Evolutionary conservation across 2,888 invertebrate genomes (phyloP).

Genomic region (Selenia dentaria): DNA sequence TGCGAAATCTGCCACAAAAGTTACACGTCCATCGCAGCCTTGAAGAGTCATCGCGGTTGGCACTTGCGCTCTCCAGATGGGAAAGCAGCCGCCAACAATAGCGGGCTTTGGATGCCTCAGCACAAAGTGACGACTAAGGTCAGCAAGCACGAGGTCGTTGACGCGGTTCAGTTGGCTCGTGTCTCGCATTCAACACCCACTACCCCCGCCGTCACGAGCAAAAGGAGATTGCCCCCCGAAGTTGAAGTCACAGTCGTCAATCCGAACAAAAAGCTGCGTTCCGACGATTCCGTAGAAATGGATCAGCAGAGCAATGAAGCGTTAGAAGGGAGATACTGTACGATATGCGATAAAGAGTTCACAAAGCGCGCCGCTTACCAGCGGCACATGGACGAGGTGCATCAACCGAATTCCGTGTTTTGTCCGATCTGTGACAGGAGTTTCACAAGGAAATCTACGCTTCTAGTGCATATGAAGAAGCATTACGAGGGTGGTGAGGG

Average conservation of each 20-base stretch:
- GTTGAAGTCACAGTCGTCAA: slow-evolving; percentile 81
- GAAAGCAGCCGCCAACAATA: slow-evolving; percentile 80
- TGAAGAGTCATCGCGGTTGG: slow-evolving; percentile 88
- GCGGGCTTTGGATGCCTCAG: slow-evolving; percentile 82
- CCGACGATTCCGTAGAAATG: slow-evolving; percentile 72
- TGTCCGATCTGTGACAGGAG: slow-evolving; percentile 87
- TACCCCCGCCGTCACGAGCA: slow-evolving; percentile 48
- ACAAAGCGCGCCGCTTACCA: slow-evolving; percentile 85
- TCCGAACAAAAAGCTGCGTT: slow-evolving; percentile 76
- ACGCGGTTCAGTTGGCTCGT: slow-evolving; percentile 57
- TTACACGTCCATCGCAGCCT: slow-evolving; percentile 86
- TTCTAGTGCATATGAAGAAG: slow-evolving; percentile 86
- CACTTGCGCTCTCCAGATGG: slow-evolving; percentile 86
- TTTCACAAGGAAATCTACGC: slow-evolving; percentile 86
- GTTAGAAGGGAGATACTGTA: slow-evolving; percentile 82
- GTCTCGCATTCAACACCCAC: slow-evolving; percentile 51
- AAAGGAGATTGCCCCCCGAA: slow-evolving; percentile 76
- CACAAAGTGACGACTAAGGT: slow-evolving; percentile 80
- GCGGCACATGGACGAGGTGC: slow-evolving; percentile 85
- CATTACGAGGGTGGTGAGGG: slow-evolving; percentile 79
- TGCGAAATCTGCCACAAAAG: slow-evolving; percentile 87
- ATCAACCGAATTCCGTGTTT: slow-evolving; percentile 80
- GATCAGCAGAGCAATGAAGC: slow-evolving; percentile 71
- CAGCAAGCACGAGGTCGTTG: slow-evolving; percentile 77
- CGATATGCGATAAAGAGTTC: slow-evolving; percentile 86